A percentile compares a stretch with the other conserved stretches of the same genome.
Conservation (phyloP, 2,888 invertebrate genomes). For the Heliothis peltigera region DNA sequence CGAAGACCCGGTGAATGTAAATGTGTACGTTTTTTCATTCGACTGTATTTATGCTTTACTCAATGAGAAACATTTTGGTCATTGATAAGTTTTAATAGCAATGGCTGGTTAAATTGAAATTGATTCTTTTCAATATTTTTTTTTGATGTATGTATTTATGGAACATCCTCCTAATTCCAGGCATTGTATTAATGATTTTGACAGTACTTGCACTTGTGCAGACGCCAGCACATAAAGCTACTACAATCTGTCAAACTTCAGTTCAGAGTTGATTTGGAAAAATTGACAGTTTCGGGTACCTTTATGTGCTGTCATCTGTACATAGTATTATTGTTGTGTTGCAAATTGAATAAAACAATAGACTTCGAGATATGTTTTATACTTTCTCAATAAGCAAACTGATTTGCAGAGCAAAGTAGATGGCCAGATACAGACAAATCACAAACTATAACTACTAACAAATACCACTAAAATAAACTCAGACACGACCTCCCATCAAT, state of each 20-base stretch:
- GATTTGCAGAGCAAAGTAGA: neutral
- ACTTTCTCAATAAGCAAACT: neutral
- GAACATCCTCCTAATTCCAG: too few relatives aligned
- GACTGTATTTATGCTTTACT: constrained; percentile 67
- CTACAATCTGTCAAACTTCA: too few relatives aligned
- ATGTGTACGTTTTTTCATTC: constrained; percentile 74
- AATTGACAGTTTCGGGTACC: too few relatives aligned
- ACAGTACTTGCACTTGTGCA: too few relatives aligned
- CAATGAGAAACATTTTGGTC: constrained; percentile 51
- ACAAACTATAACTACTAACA: neutral
- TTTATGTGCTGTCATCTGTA: too few relatives aligned
- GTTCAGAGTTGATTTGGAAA: too few relatives aligned
- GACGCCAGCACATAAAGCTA: too few relatives aligned
- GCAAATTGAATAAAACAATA: too few relatives aligned
- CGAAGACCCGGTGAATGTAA: constrained; percentile 71
- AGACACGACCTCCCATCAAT: constrained; percentile 15
- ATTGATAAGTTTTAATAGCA: constrained; percentile 55
- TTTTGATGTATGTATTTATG: too few relatives aligned
- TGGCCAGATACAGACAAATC: neutral
- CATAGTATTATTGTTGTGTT: too few relatives aligned
- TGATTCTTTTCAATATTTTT: neutral
- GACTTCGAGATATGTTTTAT: too few relatives aligned
- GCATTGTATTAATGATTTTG: too few relatives aligned
- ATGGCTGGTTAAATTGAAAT: constrained; percentile 41
- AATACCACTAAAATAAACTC: constrained; percentile 6